Conservation (phyloP, 2,797 vertebrate species). For the Pipistrellus pygmaeus region DNA sequence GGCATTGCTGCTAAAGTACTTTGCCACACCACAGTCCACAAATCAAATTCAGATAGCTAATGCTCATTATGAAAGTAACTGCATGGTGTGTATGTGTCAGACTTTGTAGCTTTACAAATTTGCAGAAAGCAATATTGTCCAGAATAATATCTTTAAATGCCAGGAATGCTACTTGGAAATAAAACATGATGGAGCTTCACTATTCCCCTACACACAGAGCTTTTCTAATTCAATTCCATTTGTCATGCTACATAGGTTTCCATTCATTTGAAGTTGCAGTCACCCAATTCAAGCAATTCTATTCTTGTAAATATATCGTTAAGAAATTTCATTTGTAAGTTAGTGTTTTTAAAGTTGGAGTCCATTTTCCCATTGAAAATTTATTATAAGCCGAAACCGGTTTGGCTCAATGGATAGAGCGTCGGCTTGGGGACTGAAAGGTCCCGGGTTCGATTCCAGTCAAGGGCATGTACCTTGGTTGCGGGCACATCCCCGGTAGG, state of each 20-base stretch:
- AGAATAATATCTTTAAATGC: background rate
- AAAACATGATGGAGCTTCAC: conserved; percentile 27
- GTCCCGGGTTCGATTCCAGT: no score
- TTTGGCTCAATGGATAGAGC: no score
- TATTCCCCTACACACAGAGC: background rate
- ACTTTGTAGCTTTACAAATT: conserved; percentile 34
- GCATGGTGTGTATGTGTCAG: background rate
- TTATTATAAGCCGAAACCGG: no score
- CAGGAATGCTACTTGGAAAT: conserved; percentile 4
- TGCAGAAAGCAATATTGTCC: background rate
- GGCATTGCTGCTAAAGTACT: background rate
- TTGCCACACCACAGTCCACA: background rate
- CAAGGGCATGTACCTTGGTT: no score
- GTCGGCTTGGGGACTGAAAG: no score
- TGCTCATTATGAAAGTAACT: background rate
- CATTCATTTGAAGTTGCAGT: conserved; percentile 61
- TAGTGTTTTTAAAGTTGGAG: conserved; percentile 44
- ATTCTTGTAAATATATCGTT: background rate
- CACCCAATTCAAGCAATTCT: background rate
- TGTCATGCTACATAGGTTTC: conserved; percentile 44
- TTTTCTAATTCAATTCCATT: conserved; percentile 59
- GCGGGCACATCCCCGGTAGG: no score
- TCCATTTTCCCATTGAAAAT: conserved; percentile 33
- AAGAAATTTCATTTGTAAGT: conserved; percentile 47
- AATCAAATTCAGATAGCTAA: background rate